Evolutionary conservation across 1,140 invertebrate species (phyloP).

Genomic region (Chymomyza costata): DNA sequence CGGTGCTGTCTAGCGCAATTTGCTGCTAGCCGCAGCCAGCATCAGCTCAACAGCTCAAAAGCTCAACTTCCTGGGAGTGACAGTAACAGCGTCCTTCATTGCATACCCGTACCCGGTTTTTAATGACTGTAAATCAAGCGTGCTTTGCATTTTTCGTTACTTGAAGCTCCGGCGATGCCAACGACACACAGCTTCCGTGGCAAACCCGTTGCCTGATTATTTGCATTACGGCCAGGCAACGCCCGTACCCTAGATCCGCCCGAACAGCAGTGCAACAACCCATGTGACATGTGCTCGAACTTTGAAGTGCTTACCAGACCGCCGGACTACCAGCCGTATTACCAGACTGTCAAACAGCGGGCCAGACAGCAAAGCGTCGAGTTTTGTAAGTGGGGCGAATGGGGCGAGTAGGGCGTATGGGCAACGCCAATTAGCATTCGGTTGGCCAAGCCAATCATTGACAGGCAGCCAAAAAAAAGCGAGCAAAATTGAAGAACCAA

Average conservation of each 20-base stretch:
- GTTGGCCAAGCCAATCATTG: slow-evolving; percentile 28
- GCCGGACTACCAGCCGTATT: slow-evolving; percentile 25
- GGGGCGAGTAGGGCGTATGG: background rate
- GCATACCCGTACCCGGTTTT: no score
- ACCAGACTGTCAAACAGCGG: no score
- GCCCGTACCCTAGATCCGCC: no score
- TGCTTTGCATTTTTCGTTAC: slow-evolving; percentile 59
- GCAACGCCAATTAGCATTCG: slow-evolving; percentile 49
- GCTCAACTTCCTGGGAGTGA: no score
- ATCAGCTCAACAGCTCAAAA: no score
- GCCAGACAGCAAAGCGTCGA: no score
- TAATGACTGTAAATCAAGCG: slow-evolving; percentile 71
- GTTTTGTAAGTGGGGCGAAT: background rate
- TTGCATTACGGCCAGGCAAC: slow-evolving; percentile 43
- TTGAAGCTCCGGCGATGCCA: slow-evolving; percentile 16
- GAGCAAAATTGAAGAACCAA: no score
- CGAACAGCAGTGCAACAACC: slow-evolving; percentile 59
- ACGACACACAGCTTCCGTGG: slow-evolving; percentile 30
- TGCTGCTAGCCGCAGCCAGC: no score
- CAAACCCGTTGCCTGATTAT: slow-evolving; percentile 18
- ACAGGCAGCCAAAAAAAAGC: no score
- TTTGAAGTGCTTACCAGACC: slow-evolving; percentile 50
- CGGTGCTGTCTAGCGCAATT: slow-evolving; percentile 26
- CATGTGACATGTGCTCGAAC: slow-evolving; percentile 63
- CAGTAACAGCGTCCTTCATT: no score